Base-by-base conservation (phyloP, 2,113 vertebrate species). In the Pterocles gutturalis region DNA sequence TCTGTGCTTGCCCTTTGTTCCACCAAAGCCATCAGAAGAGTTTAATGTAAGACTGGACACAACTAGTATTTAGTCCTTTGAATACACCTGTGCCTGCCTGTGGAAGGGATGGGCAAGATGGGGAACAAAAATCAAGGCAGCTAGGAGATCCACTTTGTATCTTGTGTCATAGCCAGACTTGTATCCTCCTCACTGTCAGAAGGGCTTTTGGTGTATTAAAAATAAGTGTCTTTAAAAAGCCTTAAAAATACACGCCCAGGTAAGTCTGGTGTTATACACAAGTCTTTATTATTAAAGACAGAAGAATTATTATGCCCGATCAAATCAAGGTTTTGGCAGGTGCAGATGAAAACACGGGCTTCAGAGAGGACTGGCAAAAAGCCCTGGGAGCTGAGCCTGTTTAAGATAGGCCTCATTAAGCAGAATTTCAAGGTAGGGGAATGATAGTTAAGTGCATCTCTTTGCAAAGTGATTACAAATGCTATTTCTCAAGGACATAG, bases 351-450 rank as follows among this genome's bases (percentile, higher is more conserved):
- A 89, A 73, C 49, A 55, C 0, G 1, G 28, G 43, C 61, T 87
- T 53, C 9, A 53, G 64, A 84, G 26, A 76, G 34, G 34, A 53
- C 38, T 96, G 91, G 87, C 89, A 92, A 87, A 86, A 84, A 89
- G 86, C 86, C 80, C n/a, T 75, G 66, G 49, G 22, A 71, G 9
- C 16, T 79, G 34, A 87, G 36, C 43, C 45, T 36, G 5, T 90
- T 87, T 76, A 61, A 79, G 94, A 87, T 17, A 85, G 73, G 91
- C 61, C 46, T 92, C 87, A 90, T 97, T 95, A 95, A 93, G 49
- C 81, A 91, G 65, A 86, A 72, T 87, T 89, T 94, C 70, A 89
- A 66, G 34, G 36, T 66, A 70, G 36, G 41, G 16, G 45, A 92
- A 57, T 51, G 36, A 71, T 34, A 87, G 72, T 24, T 81, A 88